Base-by-base conservation (phyloP, 2,888 invertebrate species). In the Chrysolina oricalcia region DNA sequence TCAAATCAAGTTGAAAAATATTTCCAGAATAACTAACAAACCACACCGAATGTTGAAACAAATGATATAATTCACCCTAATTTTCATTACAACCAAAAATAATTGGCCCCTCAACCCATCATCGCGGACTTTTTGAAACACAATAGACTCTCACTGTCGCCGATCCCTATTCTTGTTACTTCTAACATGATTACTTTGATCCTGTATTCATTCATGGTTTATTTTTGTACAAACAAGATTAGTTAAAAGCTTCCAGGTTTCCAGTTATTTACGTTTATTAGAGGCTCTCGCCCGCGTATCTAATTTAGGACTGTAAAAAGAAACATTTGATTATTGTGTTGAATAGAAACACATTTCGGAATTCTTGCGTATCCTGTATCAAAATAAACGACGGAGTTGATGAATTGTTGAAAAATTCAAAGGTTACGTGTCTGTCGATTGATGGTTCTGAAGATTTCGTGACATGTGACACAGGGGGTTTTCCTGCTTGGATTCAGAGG, bases 321-420 rank as follows among this genome's bases (percentile, higher is more conserved):
- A 75, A 74, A 76, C 80, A 77, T 76, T 80, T 77, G 80, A 80
- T 80, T 78, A 75, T 77, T 50, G 64, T 53, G 65, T 77, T 81
- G 79, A 81, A 78, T 77, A 76, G 81, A 80, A 80, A 79, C 81
- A 80, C 80, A 77, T 81, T 81, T 78, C 56, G 46, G 63, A 64
- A 72, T 50, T 63, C 70, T 67, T 62, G 56, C 48, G 66, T 67
- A 74, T 72, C 73, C 71, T 69, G 73, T 69, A 71, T 70, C 76
- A 76, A 67, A 70, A 76, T 68, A 72, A 72, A 72, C 72, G 23
- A 48, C 9, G 50, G 53, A 68, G 21, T 35, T 43, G 27, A 35
- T 13, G 56, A 67, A 17, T 21, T n/a, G 67, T 59, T 46, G 59
- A 72, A 40, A 43, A 66, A 27, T 10, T 35, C 6, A 13, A 48